Evolutionary conservation across 2,888 invertebrate genomes (phyloP), one percentile per base, ranked within the genome.

Genomic region (Epicampocera succincta): DNA sequence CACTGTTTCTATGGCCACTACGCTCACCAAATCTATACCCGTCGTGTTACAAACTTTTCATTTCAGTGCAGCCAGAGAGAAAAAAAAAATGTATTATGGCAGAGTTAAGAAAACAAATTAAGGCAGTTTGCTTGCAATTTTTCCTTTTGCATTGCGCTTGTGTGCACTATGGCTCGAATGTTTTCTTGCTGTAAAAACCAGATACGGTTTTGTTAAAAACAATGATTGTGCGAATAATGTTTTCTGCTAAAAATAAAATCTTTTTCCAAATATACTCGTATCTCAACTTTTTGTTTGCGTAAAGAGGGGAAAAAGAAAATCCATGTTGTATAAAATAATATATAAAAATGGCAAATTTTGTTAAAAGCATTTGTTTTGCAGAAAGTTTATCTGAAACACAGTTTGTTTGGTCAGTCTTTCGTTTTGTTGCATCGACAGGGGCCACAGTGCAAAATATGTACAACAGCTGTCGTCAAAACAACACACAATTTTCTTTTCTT

Each of bases 101-200:
- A 78, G 65, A 52, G 33, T 60, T 66, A 44, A 66, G 58, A 78
- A 65, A 78, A 66, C 65, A 58, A 71, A 71, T 42, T 65, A 52
- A 52, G 60, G 13, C 42, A 68, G 42, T 52, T 54, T 33, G 52
- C 44, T 73, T 52, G n/a, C 15, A 42, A 54, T 17, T 52, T 61
- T 42, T 38, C 19, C 40, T 52, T 61, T 42, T 38, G 33, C 40
- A 46, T 52, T 52, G 44, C 42, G 11, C 15, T 61, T 33, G 13
- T 19, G 33, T 54, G 63, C 73, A 73, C 73, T 25, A 25, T 54
- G 63, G 63, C 11, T 11, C 15, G 40, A 29, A 33, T 9, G 8
- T 25, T 2, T 25, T n/a, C n/a, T n/a, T n/a, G n/a, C n/a, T n/a
- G n/a, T n/a, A n/a, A n/a, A n/a, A n/a, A n/a, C n/a, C n/a, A n/a